Conservation (phyloP, 2,888 invertebrate species). For the Sepiola atlantica region DNA sequence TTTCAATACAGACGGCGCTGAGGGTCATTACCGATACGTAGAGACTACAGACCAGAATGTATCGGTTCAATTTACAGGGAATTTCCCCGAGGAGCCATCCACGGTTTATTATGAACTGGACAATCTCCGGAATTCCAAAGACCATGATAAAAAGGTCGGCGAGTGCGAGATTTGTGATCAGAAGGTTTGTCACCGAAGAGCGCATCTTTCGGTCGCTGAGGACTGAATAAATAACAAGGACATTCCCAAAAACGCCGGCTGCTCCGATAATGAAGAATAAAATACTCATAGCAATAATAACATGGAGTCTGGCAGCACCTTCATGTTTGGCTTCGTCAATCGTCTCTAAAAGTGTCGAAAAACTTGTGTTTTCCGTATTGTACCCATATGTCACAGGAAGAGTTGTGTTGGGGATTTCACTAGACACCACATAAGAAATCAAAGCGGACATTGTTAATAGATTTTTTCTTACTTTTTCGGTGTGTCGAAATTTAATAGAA, state of each 20-base stretch:
- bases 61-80: constrained; percentile 74
- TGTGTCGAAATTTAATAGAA: not conserved
- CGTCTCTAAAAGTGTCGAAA: not conserved
- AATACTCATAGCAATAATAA: constrained; percentile 52
- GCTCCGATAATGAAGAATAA: constrained; percentile 70
- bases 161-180: constrained; percentile 73
- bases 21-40: constrained; percentile 76
- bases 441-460: not conserved
- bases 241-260: constrained; percentile 73
- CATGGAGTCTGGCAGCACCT: constrained; percentile 45
- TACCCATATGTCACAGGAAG: not conserved
- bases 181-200: constrained; percentile 72
- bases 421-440: not conserved
- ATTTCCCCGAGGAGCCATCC: constrained; percentile 71
- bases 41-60: constrained; percentile 74
- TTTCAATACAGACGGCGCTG: constrained; percentile 76
- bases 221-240: constrained; percentile 71
- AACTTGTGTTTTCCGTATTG: not conserved
- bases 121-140: constrained; percentile 74
- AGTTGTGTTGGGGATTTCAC: not conserved
- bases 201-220: constrained; percentile 71
- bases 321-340: not conserved
- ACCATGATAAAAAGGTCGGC: constrained; percentile 72
- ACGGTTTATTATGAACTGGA: constrained; percentile 69
- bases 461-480: not conserved